Evolutionary conservation across 2,888 invertebrate genomes (phyloP), one percentile per base, ranked within the genome.

Genomic region (Lepas anatifera): DNA sequence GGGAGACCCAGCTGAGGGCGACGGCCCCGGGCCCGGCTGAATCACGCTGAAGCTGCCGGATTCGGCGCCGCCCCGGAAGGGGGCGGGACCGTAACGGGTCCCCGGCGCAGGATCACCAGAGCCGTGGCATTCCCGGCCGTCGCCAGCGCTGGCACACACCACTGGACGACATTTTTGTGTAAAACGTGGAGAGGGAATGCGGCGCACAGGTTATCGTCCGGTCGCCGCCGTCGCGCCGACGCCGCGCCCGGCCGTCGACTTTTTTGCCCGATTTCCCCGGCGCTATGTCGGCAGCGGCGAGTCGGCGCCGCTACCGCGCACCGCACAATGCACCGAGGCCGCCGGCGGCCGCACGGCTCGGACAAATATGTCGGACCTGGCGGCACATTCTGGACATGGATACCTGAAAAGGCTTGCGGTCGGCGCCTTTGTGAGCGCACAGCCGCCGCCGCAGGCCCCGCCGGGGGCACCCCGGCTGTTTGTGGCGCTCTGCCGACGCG

Each of bases 351-450:
- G n/a, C n/a, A n/a, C 16, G 13, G 3, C 52, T 16, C 10, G 52
- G 16, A 35, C 3, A 32, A 22, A 58, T 58, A 22, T 58, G 16
- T 18, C 58, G 32, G 32, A 22, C 35, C 25, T 58, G 32, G 35
- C 35, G 25, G 35, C 41, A 58, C 58, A 58, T 58, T 58, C 58
- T 58, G 58, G 35, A 18, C 22, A 18, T 13, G 6, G 58, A 22
- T 35, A 35, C 32, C 58, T 58, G 32, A 32, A 35, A 58, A 58
- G 58, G 58, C 46, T 43, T 68, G 32, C 27, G 32, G 63, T 69
- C n/a, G 29, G 41, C 29, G 58, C 37, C 35, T 48, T 46, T 69
- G 66, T 69, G 52, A 41, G 37, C 41, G 69, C 39, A 27, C 41
- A 41, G 58, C 63, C 25, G 48, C 39, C 58, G 52, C 58, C 63